These are phyloP conservation scores for Beris chalybata DNA, from an alignment of 2,888 invertebrate genomes.

Conservation along the genomic window DNA sequence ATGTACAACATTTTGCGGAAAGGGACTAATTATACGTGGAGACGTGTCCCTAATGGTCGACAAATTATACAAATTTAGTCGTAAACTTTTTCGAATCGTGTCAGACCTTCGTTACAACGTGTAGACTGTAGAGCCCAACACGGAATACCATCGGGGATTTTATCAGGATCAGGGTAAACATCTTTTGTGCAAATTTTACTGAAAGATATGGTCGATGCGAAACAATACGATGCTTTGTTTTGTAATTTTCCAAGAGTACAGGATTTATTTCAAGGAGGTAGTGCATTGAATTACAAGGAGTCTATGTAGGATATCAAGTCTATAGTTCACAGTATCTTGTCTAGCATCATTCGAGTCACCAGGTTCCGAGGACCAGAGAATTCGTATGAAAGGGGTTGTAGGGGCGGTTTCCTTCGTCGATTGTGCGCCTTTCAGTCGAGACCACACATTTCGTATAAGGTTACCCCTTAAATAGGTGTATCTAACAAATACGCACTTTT, in stretches of 20 bases:
- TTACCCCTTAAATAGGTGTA: slow-evolving; percentile 4
- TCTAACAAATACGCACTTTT: slow-evolving; percentile 20
- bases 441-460: not conserved
- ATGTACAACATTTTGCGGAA: not conserved
- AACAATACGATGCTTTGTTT: no score
- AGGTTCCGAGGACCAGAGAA: not conserved
- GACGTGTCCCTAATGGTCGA: slow-evolving; percentile 36
- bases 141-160: no score
- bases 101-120: slow-evolving; percentile 1
- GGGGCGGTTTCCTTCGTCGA: slow-evolving; percentile 19
- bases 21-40: slow-evolving; percentile 37
- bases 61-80: slow-evolving; percentile 37
- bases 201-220: no score
- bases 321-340: no score
- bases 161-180: no score
- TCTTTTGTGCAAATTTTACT: no score
- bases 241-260: no score
- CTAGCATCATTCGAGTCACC: no score
- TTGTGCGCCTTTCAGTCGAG: slow-evolving; percentile 16
- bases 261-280: no score
- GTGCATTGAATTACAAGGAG: no score
- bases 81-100: slow-evolving; percentile 31
- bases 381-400: not conserved
- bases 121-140: no score
- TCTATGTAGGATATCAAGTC: no score